Conservation (phyloP, 2,113 vertebrate genomes). For the Notechis scutatus region DNA sequence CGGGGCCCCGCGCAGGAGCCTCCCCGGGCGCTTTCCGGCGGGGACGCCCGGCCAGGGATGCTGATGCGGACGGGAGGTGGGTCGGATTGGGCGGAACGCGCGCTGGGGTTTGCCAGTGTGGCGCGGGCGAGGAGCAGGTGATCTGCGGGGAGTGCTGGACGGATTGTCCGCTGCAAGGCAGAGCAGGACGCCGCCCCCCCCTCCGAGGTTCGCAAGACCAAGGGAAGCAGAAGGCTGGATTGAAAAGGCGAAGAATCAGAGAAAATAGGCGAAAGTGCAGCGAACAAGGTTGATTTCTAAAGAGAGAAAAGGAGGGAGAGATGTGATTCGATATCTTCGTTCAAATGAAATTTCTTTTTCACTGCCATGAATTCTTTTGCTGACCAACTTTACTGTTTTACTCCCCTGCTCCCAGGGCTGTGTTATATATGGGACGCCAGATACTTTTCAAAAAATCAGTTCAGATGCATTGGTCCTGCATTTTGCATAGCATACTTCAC, state of each 20-base stretch:
- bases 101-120: background rate
- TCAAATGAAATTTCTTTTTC: background rate
- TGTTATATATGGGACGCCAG: background rate
- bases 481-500: background rate
- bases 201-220: background rate
- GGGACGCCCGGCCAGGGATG: background rate
- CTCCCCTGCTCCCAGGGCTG: background rate
- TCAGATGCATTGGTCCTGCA: too few relatives aligned
- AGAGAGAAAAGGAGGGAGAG: background rate
- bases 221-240: background rate
- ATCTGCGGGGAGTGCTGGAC: background rate
- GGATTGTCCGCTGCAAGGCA: background rate
- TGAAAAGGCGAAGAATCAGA: background rate
- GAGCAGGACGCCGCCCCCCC: background rate
- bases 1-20: too few relatives aligned
- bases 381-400: background rate
- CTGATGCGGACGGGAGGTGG: background rate
- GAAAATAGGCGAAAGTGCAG: background rate
- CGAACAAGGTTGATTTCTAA: background rate
- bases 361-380: background rate
- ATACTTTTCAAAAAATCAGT: background rate
- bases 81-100: background rate
- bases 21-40: background rate
- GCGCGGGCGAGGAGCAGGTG: background rate
- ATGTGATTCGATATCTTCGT: background rate